Base-by-base conservation (phyloP, 2,888 invertebrate genomes). In the Crematogaster levior region DNA sequence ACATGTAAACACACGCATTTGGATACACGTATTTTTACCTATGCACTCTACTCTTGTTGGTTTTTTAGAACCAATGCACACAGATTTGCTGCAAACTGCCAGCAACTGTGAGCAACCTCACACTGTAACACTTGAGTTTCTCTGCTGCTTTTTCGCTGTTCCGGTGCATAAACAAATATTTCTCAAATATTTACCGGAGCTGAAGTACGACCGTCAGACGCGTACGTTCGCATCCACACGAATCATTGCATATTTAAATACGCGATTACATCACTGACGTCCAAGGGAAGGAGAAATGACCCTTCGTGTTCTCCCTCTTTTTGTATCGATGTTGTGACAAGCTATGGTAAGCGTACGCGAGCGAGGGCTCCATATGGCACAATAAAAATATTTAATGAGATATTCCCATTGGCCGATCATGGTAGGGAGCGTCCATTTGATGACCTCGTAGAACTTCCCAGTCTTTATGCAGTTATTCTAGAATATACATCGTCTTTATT, bases 351-450 rank as follows among this genome's bases (percentile, higher is more conserved):
- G 40, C 15, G 27, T 75, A 40, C 5, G 40, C 43, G 18, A 43
- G 43, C 3, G 43, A 58, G 27, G 18, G 10, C 12, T 43, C 30
- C 53, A 21, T 5, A 51, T 0, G 4, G 10, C 27, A 34, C 10
- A 24, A 66, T 43, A 68, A 77, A 66, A 77, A 77, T 77, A 77
- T 77, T 77, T 66, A 68, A 77, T 77, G 56, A 77, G 30, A n/a
- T 27, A 21, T 3, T 77, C 15, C 5, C n/a, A 66, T 77, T 77
- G 56, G 68, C 43, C 30, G 56, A 66, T 53, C 30, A 10, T 9
- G 15, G 12, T 21, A 68, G 30, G 15, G 21, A 37, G 63, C 53
- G 21, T 2, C 37, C 21, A 77, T 43, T 77, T 77, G 12, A 77
- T 56, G 30, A 68, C 15, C 6, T 56, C 21, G 3, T 15, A 12